Percentiles rank a stretch among this genome's conserved stretches.
These are phyloP conservation scores for Eupithecia vulgata DNA, from an alignment of 2,888 invertebrate species.

Conservation along the genomic window DNA sequence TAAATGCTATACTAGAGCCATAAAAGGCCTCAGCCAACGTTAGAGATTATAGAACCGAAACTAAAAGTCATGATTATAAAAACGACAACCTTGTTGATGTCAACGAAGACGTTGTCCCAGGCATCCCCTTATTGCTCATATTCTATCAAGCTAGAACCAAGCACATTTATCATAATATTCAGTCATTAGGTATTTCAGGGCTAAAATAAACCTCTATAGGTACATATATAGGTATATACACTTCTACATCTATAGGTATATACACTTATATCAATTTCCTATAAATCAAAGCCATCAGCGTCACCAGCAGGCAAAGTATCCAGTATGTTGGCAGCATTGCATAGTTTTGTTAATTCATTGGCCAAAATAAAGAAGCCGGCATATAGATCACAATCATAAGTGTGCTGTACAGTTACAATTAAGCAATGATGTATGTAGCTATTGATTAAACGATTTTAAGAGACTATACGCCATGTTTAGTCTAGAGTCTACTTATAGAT, in stretches of 20 bases:
- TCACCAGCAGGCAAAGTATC: neutral
- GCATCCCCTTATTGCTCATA: too few relatives aligned
- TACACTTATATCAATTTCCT: neutral
- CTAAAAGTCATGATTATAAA: neutral
- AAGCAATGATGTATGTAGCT: neutral
- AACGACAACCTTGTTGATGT: neutral
- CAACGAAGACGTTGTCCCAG: neutral
- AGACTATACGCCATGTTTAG: neutral
- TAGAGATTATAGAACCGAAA: conserved; percentile 15
- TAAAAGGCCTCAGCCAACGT: conserved; percentile 28
- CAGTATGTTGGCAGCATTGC: neutral
- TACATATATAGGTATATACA: neutral
- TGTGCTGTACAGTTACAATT: neutral
- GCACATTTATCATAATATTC: too few relatives aligned
- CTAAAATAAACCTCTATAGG: too few relatives aligned
- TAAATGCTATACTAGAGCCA: conserved; percentile 55
- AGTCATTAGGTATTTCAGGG: neutral
- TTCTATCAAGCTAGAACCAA: too few relatives aligned
- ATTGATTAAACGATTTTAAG: neutral
- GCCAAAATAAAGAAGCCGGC: neutral
- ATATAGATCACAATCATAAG: neutral
- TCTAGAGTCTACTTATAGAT: neutral
- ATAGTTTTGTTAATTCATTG: neutral
- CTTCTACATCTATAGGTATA: neutral
- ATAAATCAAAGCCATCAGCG: neutral